Percentiles rank a stretch among this genome's conserved stretches.
Evolutionary conservation across 1,140 invertebrate genomes (phyloP).

Genomic region (Atopsyche davidsoni): DNA sequence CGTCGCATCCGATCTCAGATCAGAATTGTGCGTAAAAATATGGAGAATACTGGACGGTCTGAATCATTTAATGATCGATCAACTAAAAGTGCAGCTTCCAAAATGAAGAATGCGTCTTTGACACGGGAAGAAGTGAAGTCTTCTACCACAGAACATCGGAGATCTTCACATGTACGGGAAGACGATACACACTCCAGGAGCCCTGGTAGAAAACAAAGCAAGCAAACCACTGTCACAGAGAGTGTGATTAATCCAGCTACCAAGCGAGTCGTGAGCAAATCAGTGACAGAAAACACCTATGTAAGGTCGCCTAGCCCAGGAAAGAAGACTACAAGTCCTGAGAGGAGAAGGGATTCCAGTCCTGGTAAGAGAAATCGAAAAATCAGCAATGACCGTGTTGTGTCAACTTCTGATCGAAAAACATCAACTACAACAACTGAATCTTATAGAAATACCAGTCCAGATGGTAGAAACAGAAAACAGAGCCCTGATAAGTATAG

Average conservation of each 20-base stretch:
- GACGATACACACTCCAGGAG: slow-evolving; percentile 8
- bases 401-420: slow-evolving; percentile 4
- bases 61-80: slow-evolving; percentile 3
- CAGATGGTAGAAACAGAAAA: slow-evolving; percentile 15
- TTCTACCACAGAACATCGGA: slow-evolving; percentile 12
- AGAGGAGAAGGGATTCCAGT: slow-evolving; percentile 1
- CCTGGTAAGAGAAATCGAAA: slow-evolving; percentile 4
- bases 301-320: slow-evolving; percentile 17
- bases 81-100: slow-evolving; percentile 3
- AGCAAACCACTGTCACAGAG: slow-evolving; percentile 23
- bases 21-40: slow-evolving; percentile 56
- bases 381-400: slow-evolving; percentile 1
- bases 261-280: slow-evolving; percentile 5
- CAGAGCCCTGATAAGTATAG: slow-evolving; percentile 21
- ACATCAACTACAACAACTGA: slow-evolving; percentile 1
- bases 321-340: slow-evolving; percentile 7
- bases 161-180: slow-evolving; percentile 10
- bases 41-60: slow-evolving; percentile 35
- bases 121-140: slow-evolving; percentile 8
- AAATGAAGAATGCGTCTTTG: not conserved
- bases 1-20: slow-evolving; percentile 69
- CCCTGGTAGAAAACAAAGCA: slow-evolving; percentile 28
- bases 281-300: slow-evolving; percentile 15
- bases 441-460: slow-evolving; percentile 11
- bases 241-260: slow-evolving; percentile 6